Evolutionary conservation across 2,888 invertebrate genomes (phyloP), one percentile per base, ranked within the genome.

Genomic region (Drosophila silvestris): DNA sequence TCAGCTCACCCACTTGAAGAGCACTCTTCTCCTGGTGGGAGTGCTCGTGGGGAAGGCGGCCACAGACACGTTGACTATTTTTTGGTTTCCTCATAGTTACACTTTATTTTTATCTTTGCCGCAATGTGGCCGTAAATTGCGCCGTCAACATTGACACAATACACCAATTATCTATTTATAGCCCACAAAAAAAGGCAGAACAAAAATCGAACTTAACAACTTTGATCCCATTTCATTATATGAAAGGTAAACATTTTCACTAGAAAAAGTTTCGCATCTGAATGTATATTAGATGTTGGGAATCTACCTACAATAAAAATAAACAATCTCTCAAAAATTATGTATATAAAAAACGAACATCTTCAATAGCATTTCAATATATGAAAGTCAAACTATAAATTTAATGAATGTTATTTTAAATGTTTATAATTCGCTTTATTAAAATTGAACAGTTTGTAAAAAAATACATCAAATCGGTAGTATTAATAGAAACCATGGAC

Each of bases 91-190:
- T 14, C 28, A 32, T n/a, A 39, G 60, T 63, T 37, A 3, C 19
- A 56, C 54, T 62, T 68, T 83, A 83, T 85, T 81, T 65, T 73
- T 89, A 85, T 85, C 84, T 85, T 79, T 82, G 79, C 82, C 70
- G 77, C 89, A 85, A 76, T 79, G 82, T 74, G 72, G 79, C 77
- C 65, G 73, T 62, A 71, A 85, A 84, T 80, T 82, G 80, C 68
- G 52, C 58, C 56, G 73, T 73, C 84, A 87, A 89, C 71, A 85
- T 72, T 84, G 82, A 68, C 63, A 56, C 79, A 68, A 74, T 70
- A 77, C 44, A 64, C 47, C 58, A 83, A 83, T 74, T 83, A 74
- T 65, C 60, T 69, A 82, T 79, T 82, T 72, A 66, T 70, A 39
- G 54, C 52, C 57, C 39, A 57, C 28, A 26, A 14, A 51, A 44